Evolutionary conservation across 35 echinoderm and acorn worm genomes (phyloP), one percentile per base, ranked within the genome.

Genomic region (Apostichopus californicus): DNA sequence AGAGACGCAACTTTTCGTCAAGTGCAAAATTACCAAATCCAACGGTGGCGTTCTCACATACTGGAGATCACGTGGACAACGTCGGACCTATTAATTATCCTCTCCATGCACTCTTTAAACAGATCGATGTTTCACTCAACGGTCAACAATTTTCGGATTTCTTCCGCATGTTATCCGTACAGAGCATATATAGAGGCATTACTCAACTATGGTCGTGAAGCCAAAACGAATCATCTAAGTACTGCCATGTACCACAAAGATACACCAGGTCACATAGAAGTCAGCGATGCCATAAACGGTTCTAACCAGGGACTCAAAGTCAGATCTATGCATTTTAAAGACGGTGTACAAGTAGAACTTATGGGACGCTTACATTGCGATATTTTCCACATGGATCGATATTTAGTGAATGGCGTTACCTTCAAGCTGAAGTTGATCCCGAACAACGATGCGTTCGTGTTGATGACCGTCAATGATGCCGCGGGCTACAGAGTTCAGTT

Each of bases 371-470:
- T 93, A 55, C 92, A 90, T 59, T 14, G 11, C 8, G 95, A 96
- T 24, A 79, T 93, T 1, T 77, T 90, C 58, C 90, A 91, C 81
- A 59, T 90, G 57, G 79, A 90, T 23, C 89, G 66, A 53, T 78
- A 90, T 7, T 70, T 94, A 10, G 77, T 94, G 9, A 68, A 55
- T 24, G 86, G 86, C 55, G 93, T 91, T 9, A 90, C 90, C 79
- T 22, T 94, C 55, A 94, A 86, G 86, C 1, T 94, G n/a, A 94
- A 90, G 55, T 56, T 94, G 1, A 82, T 81, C 46, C 57, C 86
- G 7, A 87, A 54, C 28, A 90, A 89, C 52, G 73, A 93, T 57
- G 26, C 54, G 64, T 93, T 90, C 20, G 12, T 53, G 5, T 73
- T 73, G 20, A 87, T 91, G n/a, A 81, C 91, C 54, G 25, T 86